Evolutionary conservation across 2,113 vertebrate genomes (phyloP).

Genomic region (Epinephelus fuscoguttatus): DNA sequence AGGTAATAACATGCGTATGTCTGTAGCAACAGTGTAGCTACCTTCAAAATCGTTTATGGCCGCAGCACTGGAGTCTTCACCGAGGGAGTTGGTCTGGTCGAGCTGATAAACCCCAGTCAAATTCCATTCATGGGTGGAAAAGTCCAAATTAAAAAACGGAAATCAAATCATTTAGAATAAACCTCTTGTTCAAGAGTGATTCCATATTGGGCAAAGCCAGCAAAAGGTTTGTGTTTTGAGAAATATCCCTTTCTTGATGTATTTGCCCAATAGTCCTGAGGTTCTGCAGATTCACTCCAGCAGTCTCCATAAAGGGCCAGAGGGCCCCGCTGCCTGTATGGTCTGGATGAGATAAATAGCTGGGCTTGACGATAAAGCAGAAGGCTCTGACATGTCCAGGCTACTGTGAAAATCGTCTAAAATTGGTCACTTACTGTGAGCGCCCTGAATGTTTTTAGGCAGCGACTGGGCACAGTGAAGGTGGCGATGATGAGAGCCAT

Average conservation of each 20-base stretch:
- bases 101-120: slow-evolving; percentile 27
- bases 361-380: slow-evolving; percentile 53
- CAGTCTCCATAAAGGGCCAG: slow-evolving; percentile 40
- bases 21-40: slow-evolving; percentile 5
- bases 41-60: not conserved
- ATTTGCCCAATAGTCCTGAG: slow-evolving; percentile 3
- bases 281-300: slow-evolving; percentile 49
- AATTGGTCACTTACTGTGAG: slow-evolving; percentile 56
- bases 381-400: slow-evolving; percentile 45
- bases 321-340: slow-evolving; percentile 32
- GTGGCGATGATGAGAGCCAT: slow-evolving; percentile 37
- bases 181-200: slow-evolving; percentile 29
- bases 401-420: slow-evolving; percentile 57
- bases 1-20: not conserved
- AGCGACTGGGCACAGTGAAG: slow-evolving; percentile 44
- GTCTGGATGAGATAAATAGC: slow-evolving; percentile 62
- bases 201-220: not conserved
- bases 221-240: not conserved
- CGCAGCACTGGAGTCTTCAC: not conserved
- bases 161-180: not conserved
- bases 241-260: slow-evolving; percentile 10
- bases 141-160: slow-evolving; percentile 2
- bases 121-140: slow-evolving; percentile 15
- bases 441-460: slow-evolving; percentile 52
- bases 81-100: slow-evolving; percentile 8